Base-by-base conservation (phyloP, 2,797 vertebrate genomes). In the Sibirionetta formosa region DNA sequence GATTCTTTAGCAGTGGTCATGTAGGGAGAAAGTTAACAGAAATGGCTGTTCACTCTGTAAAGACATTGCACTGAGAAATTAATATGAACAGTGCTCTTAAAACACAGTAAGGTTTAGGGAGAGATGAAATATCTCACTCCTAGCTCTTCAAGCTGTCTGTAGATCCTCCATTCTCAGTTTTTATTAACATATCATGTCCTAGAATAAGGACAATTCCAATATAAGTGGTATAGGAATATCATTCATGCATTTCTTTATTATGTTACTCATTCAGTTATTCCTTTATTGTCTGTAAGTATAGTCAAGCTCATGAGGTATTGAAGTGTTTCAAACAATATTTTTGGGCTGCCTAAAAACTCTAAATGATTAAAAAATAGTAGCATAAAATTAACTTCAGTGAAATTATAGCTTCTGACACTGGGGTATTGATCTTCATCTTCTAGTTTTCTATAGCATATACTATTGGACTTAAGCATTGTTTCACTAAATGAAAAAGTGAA, bases 401-500 rank as follows among this genome's bases (percentile, higher is more conserved):
- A 82, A 82, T 95, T 77, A 36, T 66, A 92, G 15, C 44, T 76
- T 82, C 51, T 82, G 60, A 82, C 38, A 66, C 24, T 70, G n/a
- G 7, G 46, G 1, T 60, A 73, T 80, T 90, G 76, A 82, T 85
- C 57, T 66, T 66, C 31, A 71, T 29, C 48, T 60, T 68, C 42
- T 46, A 69, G 22, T 60, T 86, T 86, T 81, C 46, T 86, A 6
- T 15, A 66, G 42, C 46, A 86, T 48, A 16, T 61, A 42, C 35
- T 68, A 10, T 11, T 60, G 76, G 26, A 54, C n/a, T 77, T 85
- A 63, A n/a, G n/a, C 18, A 5, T 73, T 16, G 11, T 61, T 82
- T 89, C 46, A 31, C 50, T 92, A 82, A 63, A 71, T 54, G 75
- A 63, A 61, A 91, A 88, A 88, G 72, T 80, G 86, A 88, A 90